Evolutionary conservation across 2,113 vertebrate genomes (phyloP), one percentile per base, ranked within the genome.

Genomic region (Passer montanus): DNA sequence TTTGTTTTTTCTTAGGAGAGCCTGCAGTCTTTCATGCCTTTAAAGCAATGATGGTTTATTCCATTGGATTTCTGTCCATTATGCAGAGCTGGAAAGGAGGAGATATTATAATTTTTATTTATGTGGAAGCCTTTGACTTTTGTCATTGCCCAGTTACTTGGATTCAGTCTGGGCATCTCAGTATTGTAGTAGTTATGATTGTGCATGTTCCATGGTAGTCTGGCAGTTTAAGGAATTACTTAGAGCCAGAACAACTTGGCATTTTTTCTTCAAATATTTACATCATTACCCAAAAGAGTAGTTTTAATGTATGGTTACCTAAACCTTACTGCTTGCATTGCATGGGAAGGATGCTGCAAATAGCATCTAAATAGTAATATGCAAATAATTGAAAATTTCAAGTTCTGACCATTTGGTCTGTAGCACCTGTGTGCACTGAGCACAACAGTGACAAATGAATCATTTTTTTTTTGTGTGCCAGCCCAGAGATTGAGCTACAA

Each of bases 131-230:
- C 13, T 70, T 74, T 63, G 39, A 33, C 41, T n/a, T 87, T 56
- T 35, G 50, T 66, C 52, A 44, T 33, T 33, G 16, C 43, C 64
- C 37, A 23, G 3, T 56, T 87, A 64, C 60, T 58, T 78, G 43
- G 15, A 46, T 73, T 85, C n/a, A 39, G 33, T 53, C 55, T 83
- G 84, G 33, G 49, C 28, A 44, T 35, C 18, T 67, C 75, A 37
- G 70, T 27, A 9, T 31, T 50, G 0, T 10, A 70, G 46, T n/a
- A 37, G 43, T 70, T 67, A n/a, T 0, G 4, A 24, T 35, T 6
- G 3, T 78, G 22, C 28, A 15, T 62, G 7, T 76, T 87, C 35
- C n/a, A 7, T 22, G 31, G 18, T 21, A 68, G 31, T 53, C 41
- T n/a, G 16, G 46, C 16, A 37, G 37, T 76, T 87, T 9, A 66